These are phyloP conservation scores for Phthorimaea operculella DNA, from an alignment of 1,140 invertebrate species.

Conservation along the genomic window DNA sequence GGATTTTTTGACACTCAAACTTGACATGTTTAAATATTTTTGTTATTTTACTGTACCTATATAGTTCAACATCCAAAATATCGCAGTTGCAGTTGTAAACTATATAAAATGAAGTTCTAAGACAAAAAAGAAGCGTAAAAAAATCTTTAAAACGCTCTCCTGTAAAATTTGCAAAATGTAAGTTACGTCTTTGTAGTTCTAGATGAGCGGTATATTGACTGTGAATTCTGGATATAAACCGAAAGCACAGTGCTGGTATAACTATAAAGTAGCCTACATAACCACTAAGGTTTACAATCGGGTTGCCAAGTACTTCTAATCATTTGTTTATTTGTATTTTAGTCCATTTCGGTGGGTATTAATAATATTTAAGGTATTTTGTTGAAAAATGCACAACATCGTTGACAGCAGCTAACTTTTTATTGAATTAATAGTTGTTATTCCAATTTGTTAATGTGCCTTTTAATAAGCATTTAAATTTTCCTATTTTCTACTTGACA, in stretches of 20 bases:
- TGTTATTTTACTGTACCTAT: too few species aligned
- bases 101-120: too few species aligned
- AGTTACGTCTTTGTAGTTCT: too few species aligned
- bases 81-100: too few species aligned
- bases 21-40: too few species aligned
- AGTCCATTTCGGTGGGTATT: background rate
- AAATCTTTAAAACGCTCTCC: too few species aligned
- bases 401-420: background rate
- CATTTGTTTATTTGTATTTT: slow-evolving; percentile 14
- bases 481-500: slow-evolving; percentile 8
- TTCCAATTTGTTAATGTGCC: slow-evolving; percentile 3
- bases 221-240: background rate
- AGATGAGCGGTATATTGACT: too few species aligned
- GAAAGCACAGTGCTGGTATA: background rate
- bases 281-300: slow-evolving; percentile 8
- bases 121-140: too few species aligned
- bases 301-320: slow-evolving; percentile 29
- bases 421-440: background rate
- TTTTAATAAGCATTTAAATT: slow-evolving; percentile 3
- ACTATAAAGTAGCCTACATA: background rate
- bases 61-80: too few species aligned
- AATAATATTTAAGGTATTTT: background rate
- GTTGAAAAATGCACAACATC: background rate
- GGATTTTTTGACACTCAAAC: too few species aligned
- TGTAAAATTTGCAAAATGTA: too few species aligned